Conservation (phyloP, 2,113 vertebrate species). For the Rhagologus leucostigma region DNA sequence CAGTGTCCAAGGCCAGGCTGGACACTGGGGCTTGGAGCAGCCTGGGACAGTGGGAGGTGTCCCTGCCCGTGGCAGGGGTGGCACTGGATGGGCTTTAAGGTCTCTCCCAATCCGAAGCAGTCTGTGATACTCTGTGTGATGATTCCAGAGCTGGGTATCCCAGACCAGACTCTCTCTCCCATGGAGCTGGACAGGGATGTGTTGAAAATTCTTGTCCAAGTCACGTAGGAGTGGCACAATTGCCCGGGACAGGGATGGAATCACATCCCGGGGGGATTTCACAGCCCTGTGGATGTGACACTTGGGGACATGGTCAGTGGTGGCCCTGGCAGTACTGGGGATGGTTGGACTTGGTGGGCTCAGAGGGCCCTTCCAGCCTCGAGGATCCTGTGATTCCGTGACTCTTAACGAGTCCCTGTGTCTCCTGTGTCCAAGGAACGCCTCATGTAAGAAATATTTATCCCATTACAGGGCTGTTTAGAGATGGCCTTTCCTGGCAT, state of each 20-base stretch:
- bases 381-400: not conserved
- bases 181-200: rapidly evolving
- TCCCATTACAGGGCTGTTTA: not conserved
- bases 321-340: not conserved
- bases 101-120: rapidly evolving
- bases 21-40: not conserved
- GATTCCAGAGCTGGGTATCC: not conserved
- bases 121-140: rapidly evolving
- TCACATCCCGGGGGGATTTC: not conserved
- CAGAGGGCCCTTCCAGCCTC: not conserved
- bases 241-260: not conserved
- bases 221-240: not conserved
- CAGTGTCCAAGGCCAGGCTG: not conserved
- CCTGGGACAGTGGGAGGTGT: not conserved
- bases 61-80: not conserved
- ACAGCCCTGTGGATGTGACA: not conserved
- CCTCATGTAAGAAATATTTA: not conserved
- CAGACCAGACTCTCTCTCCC: not conserved
- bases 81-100: rapidly evolving
- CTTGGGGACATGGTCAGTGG: not conserved
- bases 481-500: not conserved
- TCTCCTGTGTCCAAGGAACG: not conserved
- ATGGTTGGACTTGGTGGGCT: not conserved
- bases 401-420: not conserved
- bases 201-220: not conserved